A percentile compares a stretch with the other conserved stretches of the same genome.
Conservation (phyloP, 2,797 vertebrate genomes). For the Pangasius macronema region DNA sequence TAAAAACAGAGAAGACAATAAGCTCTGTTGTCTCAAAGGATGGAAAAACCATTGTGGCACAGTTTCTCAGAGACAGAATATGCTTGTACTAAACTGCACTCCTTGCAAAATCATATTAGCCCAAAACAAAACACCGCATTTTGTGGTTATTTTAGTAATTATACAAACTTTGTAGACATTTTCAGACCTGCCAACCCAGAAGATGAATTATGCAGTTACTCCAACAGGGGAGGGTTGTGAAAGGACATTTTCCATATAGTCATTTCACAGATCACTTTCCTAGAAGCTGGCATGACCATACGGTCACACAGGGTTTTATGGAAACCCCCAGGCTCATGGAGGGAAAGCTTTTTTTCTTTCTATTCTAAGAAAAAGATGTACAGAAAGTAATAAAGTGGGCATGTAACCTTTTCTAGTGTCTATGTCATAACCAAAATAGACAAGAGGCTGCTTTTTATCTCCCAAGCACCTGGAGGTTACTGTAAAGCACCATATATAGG, state of each 20-base stretch:
- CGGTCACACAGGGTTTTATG: not conserved
- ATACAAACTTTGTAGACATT: not conserved
- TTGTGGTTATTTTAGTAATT: conserved; percentile 6
- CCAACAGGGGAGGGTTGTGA: not conserved
- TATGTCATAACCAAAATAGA: not conserved
- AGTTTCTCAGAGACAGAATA: not conserved
- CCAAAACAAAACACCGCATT: not conserved
- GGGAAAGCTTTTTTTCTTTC: not conserved
- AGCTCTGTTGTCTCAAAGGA: not conserved
- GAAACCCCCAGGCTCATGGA: not conserved
- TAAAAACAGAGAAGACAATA: conserved; percentile 17
- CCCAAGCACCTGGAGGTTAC: not conserved
- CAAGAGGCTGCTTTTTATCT: not conserved
- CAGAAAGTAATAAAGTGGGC: not conserved
- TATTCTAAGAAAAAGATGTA: not conserved
- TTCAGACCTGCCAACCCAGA: not conserved
- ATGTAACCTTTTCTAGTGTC: not conserved
- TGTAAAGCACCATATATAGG: not conserved
- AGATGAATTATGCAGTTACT: not conserved
- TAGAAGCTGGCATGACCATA: not conserved
- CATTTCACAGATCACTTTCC: not conserved
- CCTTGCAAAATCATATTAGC: not conserved
- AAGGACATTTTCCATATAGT: not conserved
- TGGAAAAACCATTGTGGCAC: not conserved
- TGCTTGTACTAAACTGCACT: not conserved